A percentile compares a stretch with the other conserved stretches of the same genome.
phyloP scores from a whole-genome alignment of 37 sponge, comb jelly and placozoan genomes.

The Dysidea cf. avara region DNA sequence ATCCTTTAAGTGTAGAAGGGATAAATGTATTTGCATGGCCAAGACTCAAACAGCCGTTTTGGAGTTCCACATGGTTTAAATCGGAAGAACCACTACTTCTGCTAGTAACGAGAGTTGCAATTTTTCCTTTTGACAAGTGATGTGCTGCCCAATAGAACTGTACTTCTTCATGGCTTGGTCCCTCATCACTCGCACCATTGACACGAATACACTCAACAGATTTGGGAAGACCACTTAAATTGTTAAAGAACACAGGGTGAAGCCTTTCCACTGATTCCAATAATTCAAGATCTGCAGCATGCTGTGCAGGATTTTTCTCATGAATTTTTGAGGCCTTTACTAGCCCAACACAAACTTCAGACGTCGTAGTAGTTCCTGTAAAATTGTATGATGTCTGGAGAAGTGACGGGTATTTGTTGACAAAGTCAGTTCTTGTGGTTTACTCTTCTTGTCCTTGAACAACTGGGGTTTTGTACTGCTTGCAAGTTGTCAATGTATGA shows the following conservation, averaged over 20 bases:
- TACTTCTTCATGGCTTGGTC: too few species aligned
- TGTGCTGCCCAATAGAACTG: too few species aligned
- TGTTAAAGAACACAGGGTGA: too few species aligned
- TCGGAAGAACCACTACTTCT: constrained; percentile 32
- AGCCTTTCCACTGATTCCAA: too few species aligned
- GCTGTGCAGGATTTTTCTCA: neutral
- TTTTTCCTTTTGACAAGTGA: neutral
- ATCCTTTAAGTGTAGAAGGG: too few species aligned
- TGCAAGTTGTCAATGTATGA: neutral
- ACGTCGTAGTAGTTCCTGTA: constrained; percentile 1
- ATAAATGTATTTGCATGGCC: too few species aligned
- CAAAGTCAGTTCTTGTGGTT: constrained; percentile 3
- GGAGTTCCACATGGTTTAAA: constrained; percentile 34
- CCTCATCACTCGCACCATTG: too few species aligned
- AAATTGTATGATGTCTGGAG: constrained; percentile 3
- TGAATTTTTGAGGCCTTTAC: neutral
- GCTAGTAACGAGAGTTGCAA: constrained; percentile 21
- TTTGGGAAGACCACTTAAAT: too few species aligned
- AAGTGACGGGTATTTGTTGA: neutral
- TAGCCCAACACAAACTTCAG: neutral
- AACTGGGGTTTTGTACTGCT: neutral
- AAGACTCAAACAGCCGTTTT: constrained; percentile 24
- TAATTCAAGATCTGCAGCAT: neutral
- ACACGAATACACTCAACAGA: too few species aligned
- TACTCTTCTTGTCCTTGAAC: neutral